These are phyloP conservation scores for Achroia grisella DNA, from an alignment of 1,140 invertebrate genomes.

Conservation along the genomic window DNA sequence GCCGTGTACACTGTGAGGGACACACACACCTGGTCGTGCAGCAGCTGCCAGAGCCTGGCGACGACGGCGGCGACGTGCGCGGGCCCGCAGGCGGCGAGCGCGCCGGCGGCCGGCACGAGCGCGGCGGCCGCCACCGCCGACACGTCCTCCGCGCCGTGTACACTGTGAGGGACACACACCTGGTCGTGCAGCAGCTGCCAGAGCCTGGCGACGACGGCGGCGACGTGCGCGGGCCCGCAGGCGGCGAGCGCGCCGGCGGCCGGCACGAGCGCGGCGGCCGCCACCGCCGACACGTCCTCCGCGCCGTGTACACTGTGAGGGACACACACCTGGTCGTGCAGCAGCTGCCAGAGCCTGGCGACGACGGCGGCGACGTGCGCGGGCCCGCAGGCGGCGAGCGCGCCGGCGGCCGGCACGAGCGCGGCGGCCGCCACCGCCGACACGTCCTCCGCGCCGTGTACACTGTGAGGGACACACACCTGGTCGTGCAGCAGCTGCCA, in stretches of 20 bases:
- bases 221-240: constrained; percentile 38
- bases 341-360: constrained; percentile 79
- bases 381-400: constrained; percentile 79
- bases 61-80: constrained; percentile 75
- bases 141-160: constrained; percentile 90
- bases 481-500: constrained; percentile 87
- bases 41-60: constrained; percentile 80
- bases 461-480: constrained; percentile 91
- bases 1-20: constrained; percentile 87
- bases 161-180: constrained; percentile 93
- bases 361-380: constrained; percentile 72
- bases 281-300: constrained; percentile 92
- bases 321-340: constrained; percentile 85
- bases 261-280: constrained; percentile 91
- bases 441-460: constrained; percentile 90
- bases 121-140: constrained; percentile 92
- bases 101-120: constrained; percentile 77
- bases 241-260: constrained; percentile 80
- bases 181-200: constrained; percentile 87
- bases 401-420: constrained; percentile 77
- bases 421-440: constrained; percentile 92
- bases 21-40: constrained; percentile 90
- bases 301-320: constrained; percentile 90
- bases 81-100: constrained; percentile 79
- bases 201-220: constrained; percentile 75